These are phyloP conservation scores for Thalpophila matura DNA, from an alignment of 2,888 invertebrate species.

Conservation along the genomic window DNA sequence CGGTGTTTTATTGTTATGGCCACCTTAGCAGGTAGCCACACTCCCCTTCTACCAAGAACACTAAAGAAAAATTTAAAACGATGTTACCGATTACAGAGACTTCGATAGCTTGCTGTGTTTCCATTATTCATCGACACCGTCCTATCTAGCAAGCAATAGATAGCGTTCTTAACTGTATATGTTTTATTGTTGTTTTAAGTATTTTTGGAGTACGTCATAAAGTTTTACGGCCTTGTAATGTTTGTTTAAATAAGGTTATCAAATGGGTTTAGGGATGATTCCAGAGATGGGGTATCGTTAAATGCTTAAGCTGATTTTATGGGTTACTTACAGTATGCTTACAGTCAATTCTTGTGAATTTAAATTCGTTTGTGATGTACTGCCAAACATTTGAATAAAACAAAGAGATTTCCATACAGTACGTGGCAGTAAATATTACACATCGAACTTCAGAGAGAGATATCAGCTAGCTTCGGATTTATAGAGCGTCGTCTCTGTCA, in stretches of 20 bases:
- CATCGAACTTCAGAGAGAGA: too few relatives aligned
- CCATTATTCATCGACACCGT: not conserved
- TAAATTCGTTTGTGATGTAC: slow-evolving; percentile 20
- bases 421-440: too few relatives aligned
- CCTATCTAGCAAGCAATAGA: slow-evolving; percentile 30
- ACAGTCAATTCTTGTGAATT: slow-evolving; percentile 28
- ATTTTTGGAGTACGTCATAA: slow-evolving; percentile 55
- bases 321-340: slow-evolving; percentile 48
- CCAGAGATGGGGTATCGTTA: slow-evolving; percentile 55
- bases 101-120: slow-evolving; percentile 10
- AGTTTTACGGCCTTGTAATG: slow-evolving; percentile 60
- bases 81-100: slow-evolving; percentile 9
- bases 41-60: slow-evolving; percentile 17
- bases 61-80: slow-evolving; percentile 7
- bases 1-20: slow-evolving; percentile 68
- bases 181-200: slow-evolving; percentile 56
- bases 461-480: too few relatives aligned
- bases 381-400: slow-evolving; percentile 6
- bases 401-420: slow-evolving; percentile 8
- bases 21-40: slow-evolving; percentile 60
- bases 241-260: slow-evolving; percentile 65
- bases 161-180: slow-evolving; percentile 4
- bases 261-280: slow-evolving; percentile 61
- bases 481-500: too few relatives aligned
- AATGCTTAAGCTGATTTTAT: slow-evolving; percentile 60